Conservation (phyloP, 2,888 invertebrate species). For the Pachydiplax longipennis region DNA sequence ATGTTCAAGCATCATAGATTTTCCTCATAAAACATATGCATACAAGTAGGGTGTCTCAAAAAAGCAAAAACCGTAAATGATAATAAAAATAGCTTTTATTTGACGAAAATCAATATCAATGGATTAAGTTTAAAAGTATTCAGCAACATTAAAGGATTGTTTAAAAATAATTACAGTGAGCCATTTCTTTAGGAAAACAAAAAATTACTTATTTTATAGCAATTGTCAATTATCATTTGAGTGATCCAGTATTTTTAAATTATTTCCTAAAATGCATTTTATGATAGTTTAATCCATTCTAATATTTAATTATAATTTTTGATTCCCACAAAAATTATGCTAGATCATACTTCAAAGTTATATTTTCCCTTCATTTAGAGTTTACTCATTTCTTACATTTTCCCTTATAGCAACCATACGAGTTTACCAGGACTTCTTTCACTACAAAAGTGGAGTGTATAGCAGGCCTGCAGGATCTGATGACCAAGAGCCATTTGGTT, state of each 20-base stretch:
- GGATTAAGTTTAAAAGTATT: no score
- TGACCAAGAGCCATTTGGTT: conserved; percentile 68
- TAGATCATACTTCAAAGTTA: background rate
- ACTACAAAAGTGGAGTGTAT: conserved; percentile 87
- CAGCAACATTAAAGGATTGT: no score
- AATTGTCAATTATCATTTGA: no score
- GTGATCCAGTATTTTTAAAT: no score
- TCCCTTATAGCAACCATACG: conserved; percentile 80
- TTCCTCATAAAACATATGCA: no score
- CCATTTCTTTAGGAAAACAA: no score
- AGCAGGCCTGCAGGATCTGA: conserved; percentile 53
- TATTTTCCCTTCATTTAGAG: no score
- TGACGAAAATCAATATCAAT: no score
- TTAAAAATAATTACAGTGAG: no score
- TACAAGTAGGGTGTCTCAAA: background rate
- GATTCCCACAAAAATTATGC: background rate
- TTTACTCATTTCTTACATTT: conserved; percentile 2
- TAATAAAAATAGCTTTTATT: background rate
- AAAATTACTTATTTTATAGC: no score
- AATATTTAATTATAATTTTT: background rate
- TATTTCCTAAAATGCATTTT: no score
- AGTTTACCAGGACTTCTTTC: conserved; percentile 92
- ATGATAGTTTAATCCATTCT: no score
- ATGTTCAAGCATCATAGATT: background rate
- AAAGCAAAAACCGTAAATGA: background rate